A percentile compares a stretch with the other conserved stretches of the same genome.
Evolutionary conservation across 2,113 vertebrate species (phyloP).

Genomic region (Pipra filicauda): DNA sequence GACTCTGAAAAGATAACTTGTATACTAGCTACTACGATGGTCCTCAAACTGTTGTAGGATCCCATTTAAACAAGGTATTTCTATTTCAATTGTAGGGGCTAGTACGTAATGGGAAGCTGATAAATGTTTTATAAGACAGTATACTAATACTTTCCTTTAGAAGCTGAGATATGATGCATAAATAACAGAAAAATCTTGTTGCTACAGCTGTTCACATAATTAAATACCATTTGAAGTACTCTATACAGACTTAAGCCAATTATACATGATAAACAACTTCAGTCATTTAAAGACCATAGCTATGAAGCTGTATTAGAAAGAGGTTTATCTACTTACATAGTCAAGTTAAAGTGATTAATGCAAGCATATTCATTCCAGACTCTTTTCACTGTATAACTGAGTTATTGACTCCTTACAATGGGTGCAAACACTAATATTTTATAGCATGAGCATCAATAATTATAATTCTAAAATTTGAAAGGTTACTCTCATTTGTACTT

Average conservation of each 20-base stretch:
- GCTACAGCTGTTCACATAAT: conserved; percentile 16
- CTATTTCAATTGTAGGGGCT: neutral
- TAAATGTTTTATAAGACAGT: neutral
- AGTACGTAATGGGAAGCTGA: neutral
- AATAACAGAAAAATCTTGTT: conserved; percentile 5
- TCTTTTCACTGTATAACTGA: neutral
- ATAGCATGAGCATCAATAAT: neutral
- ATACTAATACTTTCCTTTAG: neutral
- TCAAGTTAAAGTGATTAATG: conserved; percentile 19
- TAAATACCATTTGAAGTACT: conserved; percentile 25
- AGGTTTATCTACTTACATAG: conserved; percentile 25
- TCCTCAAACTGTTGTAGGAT: neutral
- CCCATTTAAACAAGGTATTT: neutral
- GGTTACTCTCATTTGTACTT: neutral
- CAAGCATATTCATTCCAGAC: neutral
- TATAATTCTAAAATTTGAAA: neutral
- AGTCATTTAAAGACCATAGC: neutral
- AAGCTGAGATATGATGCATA: neutral
- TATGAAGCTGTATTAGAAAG: conserved; percentile 22
- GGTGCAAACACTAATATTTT: neutral
- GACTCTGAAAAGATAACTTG: neutral
- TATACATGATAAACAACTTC: conserved; percentile 21
- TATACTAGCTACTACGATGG: neutral
- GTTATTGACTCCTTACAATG: neutral
- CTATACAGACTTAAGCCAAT: conserved; percentile 41